Percentiles rank a stretch among this genome's conserved stretches.
Conservation (phyloP, 1,140 invertebrate species). For the Pectinophora gossypiella region DNA sequence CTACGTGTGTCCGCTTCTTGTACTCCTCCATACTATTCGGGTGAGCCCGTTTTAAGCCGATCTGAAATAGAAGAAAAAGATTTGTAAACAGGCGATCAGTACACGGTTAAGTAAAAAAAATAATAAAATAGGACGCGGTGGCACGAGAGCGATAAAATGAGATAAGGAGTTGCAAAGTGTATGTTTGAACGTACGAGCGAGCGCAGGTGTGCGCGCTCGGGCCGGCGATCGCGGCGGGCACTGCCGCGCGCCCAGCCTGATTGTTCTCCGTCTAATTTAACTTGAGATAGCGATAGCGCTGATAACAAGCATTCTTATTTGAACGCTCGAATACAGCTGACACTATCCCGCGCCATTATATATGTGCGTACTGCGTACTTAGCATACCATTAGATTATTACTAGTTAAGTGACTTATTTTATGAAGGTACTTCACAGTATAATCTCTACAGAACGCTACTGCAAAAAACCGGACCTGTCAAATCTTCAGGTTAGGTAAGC, state of each 20-base stretch:
- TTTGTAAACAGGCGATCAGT: conserved; percentile 36
- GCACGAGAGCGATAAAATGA: conserved; percentile 50
- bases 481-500: no score
- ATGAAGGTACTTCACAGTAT: no score
- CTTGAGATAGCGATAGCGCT: conserved; percentile 67
- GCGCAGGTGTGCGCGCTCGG: conserved; percentile 47
- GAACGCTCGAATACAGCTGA: no score
- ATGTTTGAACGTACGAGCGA: conserved; percentile 17
- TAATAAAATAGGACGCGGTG: conserved; percentile 44
- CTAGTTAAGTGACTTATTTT: no score
- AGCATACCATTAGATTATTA: no score
- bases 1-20: conserved; percentile 79
- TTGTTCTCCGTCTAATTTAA: conserved; percentile 57
- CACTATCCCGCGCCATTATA: no score
- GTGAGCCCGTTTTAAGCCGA: conserved; percentile 66
- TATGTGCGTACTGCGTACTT: no score
- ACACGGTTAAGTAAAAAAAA: conserved; percentile 29
- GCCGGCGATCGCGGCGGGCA: conserved; percentile 21
- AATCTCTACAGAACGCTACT: no score
- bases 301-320: conserved; percentile 59
- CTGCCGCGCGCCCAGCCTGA: conserved; percentile 42
- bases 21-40: conserved; percentile 80
- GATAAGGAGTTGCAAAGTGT: conserved; percentile 12
- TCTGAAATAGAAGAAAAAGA: conserved; percentile 51
- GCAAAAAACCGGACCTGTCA: no score